Evolutionary conservation across 2,797 vertebrate species (phyloP), one percentile per base, ranked within the genome.

Genomic region (Helicolenus hilgendorfi): DNA sequence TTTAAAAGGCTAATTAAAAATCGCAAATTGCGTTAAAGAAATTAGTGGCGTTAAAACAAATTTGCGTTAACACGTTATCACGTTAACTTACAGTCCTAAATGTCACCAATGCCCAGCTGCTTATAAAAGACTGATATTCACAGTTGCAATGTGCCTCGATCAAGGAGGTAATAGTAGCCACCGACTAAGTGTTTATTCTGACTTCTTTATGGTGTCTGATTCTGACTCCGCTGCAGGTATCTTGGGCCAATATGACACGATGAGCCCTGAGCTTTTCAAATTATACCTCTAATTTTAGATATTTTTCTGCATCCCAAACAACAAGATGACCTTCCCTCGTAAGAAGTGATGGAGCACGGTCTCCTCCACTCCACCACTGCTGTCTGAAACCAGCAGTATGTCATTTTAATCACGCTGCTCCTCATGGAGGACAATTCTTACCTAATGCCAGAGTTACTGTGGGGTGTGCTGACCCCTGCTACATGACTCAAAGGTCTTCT

Each of bases 401-500:
- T 91, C 31, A 76, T 81, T 91, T 82, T 82, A 88, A 85, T 91
- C 72, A 76, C 53, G 15, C 36, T 20, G 72, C 68, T 87, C 68
- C 71, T 75, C 15, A 20, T 64, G 55, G 62, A 86, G 67, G 60
- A 64, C 29, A 58, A 73, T 76, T 74, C 68, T 80, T 73, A 65
- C 36, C 76, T 62, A 71, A 82, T 74, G 70, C 59, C 79, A 60
- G 62, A 63, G 64, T 83, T 86, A 88, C 68, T 62, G 26, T 10
- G 15, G 18, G 68, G 70, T 73, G 63, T 60, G 64, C 35, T 82
- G 79, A 92, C 85, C 84, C 72, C 72, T 59, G 71, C 90, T 79
- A 82, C 69, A 60, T 36, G 70, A 92, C 83, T 92, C 49, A 84
- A 77, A 93, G 81, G 72, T 93, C 84, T 56, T 90, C 65, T 53